These are phyloP conservation scores for Hypercompe scribonia DNA, from an alignment of 2,888 invertebrate genomes.

Conservation along the genomic window DNA sequence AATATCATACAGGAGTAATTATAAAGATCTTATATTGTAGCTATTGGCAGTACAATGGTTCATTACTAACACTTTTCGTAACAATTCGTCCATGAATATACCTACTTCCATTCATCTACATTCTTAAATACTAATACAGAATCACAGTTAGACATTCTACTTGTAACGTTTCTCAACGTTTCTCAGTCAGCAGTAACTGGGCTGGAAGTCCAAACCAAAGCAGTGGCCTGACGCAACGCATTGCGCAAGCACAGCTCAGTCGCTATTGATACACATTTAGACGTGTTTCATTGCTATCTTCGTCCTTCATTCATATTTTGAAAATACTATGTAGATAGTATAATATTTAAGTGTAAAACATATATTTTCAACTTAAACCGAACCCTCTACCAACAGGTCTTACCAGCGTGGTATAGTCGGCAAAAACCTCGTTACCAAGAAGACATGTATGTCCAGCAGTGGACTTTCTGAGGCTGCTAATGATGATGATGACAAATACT, in stretches of 20 bases:
- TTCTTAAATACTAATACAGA: conserved; percentile 2
- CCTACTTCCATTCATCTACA: neutral
- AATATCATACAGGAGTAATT: neutral
- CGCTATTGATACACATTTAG: conserved; percentile 25
- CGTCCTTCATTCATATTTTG: conserved; percentile 6
- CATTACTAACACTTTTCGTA: neutral
- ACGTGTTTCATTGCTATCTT: conserved; percentile 16
- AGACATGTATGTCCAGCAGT: no score
- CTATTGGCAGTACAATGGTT: neutral
- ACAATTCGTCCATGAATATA: neutral
- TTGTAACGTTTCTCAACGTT: conserved; percentile 30
- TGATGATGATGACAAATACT: no score
- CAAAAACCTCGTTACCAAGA: no score
- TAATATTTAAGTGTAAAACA: neutral
- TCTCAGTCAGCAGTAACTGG: conserved; percentile 35
- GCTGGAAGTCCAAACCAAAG: conserved; percentile 35
- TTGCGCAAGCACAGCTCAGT: conserved; percentile 58
- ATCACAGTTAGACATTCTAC: conserved; percentile 16
- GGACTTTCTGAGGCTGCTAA: no score
- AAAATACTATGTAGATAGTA: neutral
- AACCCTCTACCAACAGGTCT: no score
- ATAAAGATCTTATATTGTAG: neutral
- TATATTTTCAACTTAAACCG: no score
- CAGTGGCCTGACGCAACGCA: conserved; percentile 56
- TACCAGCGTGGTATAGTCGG: no score